Conservation (phyloP, 2,113 vertebrate species). For the Erythrocercus mccallii region DNA sequence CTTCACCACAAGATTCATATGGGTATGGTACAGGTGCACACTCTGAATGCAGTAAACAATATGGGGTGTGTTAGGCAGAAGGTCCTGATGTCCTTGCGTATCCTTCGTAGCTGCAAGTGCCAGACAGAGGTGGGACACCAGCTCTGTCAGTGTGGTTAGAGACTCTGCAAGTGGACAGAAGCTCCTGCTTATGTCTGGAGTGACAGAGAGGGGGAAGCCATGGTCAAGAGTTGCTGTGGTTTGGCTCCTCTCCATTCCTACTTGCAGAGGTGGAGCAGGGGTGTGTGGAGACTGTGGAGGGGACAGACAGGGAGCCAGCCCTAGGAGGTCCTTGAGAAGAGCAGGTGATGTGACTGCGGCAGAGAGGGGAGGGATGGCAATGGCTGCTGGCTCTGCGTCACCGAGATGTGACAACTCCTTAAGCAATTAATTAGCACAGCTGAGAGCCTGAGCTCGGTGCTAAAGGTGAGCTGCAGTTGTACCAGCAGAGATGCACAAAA, state of each 20-base stretch:
- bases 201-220: neutral
- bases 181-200: neutral
- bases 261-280: neutral
- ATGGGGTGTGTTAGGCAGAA: neutral
- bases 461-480: conserved; percentile 9
- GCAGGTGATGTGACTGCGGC: neutral
- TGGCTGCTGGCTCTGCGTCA: conserved; percentile 20
- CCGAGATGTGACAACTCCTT: conserved; percentile 41
- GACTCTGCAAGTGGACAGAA: neutral
- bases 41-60: neutral
- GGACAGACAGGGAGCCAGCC: neutral
- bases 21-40: neutral
- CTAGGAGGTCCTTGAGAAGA: neutral
- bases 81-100: neutral
- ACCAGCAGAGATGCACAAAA: neutral
- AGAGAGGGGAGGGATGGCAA: neutral
- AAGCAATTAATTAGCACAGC: conserved; percentile 62
- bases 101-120: neutral
- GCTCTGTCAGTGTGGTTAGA: neutral
- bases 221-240: neutral
- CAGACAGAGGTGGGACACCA: neutral
- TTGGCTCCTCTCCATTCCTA: neutral
- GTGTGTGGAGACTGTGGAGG: neutral
- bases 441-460: conserved; percentile 33
- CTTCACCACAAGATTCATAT: neutral